Evolutionary conservation across 2,113 vertebrate species (phyloP).

Genomic region (Datnioides undecimradiatus): DNA sequence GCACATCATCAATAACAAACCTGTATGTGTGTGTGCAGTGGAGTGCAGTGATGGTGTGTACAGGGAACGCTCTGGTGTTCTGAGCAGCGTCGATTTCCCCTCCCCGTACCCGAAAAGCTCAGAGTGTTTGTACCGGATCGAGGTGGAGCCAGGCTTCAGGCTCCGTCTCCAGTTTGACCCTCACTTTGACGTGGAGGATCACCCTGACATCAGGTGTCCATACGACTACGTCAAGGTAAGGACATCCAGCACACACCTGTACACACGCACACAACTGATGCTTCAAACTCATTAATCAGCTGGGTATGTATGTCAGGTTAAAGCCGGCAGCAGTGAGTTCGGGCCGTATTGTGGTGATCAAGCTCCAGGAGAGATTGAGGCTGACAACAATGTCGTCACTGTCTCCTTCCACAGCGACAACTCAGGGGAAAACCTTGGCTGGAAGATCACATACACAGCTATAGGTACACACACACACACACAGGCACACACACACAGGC

Average conservation of each 20-base stretch:
- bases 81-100: slow-evolving; percentile 91
- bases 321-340: slow-evolving; percentile 82
- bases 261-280: background rate
- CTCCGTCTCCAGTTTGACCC: slow-evolving; percentile 90
- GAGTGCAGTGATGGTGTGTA: slow-evolving; percentile 93
- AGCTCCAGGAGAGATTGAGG: slow-evolving; percentile 89
- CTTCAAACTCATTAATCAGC: no score
- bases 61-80: slow-evolving; percentile 87
- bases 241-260: background rate
- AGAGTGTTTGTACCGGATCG: slow-evolving; percentile 89
- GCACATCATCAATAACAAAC: no score
- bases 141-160: slow-evolving; percentile 90
- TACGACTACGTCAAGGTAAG: slow-evolving; percentile 94
- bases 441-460: slow-evolving; percentile 88
- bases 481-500: slow-evolving; percentile 11
- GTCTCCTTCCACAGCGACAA: slow-evolving; percentile 93
- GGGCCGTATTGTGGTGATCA: slow-evolving; percentile 92
- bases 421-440: slow-evolving; percentile 93
- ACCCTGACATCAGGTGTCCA: slow-evolving; percentile 92
- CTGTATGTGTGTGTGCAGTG: slow-evolving; percentile 84
- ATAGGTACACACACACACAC: slow-evolving; percentile 23
- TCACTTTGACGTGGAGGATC: slow-evolving; percentile 93
- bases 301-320: slow-evolving; percentile 82
- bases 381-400: slow-evolving; percentile 82
- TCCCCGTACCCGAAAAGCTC: slow-evolving; percentile 94